A percentile compares a stretch with the other conserved stretches of the same genome.
These are phyloP conservation scores for Zaprionus gabonicus DNA, from an alignment of 1,140 invertebrate species.

Conservation along the genomic window DNA sequence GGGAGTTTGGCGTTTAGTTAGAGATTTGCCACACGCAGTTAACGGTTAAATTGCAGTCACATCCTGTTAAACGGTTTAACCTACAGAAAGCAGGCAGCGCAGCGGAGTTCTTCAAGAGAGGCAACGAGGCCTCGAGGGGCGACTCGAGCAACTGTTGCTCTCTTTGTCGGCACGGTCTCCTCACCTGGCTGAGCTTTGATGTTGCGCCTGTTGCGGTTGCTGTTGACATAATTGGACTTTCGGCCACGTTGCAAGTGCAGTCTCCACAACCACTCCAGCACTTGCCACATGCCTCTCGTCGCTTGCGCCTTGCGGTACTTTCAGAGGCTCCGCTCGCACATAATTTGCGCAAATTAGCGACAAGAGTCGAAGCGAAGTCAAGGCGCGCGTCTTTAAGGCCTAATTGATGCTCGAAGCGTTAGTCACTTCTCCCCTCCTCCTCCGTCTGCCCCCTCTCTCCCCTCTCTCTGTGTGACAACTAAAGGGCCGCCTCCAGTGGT, in stretches of 20 bases:
- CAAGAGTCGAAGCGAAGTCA: conserved; percentile 60
- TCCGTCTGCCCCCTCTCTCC: neutral
- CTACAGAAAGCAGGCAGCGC: conserved; percentile 47
- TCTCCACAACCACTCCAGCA: conserved; percentile 6
- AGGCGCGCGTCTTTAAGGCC: conserved; percentile 71
- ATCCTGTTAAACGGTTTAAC: conserved; percentile 79
- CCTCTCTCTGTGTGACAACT: neutral
- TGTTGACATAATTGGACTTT: conserved; percentile 83
- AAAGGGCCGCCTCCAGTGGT: conserved; percentile 13
- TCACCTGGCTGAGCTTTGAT: conserved; percentile 69
- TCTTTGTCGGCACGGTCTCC: conserved; percentile 40
- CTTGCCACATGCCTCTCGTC: conserved; percentile 8
- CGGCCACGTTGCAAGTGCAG: conserved; percentile 40
- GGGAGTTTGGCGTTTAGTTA: conserved; percentile 9
- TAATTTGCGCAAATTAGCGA: conserved; percentile 82
- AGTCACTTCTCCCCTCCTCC: conserved; percentile 40
- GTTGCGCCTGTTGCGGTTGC: conserved; percentile 73
- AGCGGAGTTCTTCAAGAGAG: conserved; percentile 5
- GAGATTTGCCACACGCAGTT: conserved; percentile 67
- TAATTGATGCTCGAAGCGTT: conserved; percentile 70
- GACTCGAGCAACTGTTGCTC: conserved; percentile 39
- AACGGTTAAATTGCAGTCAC: conserved; percentile 72
- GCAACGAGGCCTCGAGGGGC: neutral
- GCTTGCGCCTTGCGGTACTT: conserved; percentile 70
- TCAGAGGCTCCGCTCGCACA: conserved; percentile 70